These are phyloP conservation scores for Chaenocephalus aceratus DNA, from an alignment of 2,113 vertebrate species.

Conservation along the genomic window DNA sequence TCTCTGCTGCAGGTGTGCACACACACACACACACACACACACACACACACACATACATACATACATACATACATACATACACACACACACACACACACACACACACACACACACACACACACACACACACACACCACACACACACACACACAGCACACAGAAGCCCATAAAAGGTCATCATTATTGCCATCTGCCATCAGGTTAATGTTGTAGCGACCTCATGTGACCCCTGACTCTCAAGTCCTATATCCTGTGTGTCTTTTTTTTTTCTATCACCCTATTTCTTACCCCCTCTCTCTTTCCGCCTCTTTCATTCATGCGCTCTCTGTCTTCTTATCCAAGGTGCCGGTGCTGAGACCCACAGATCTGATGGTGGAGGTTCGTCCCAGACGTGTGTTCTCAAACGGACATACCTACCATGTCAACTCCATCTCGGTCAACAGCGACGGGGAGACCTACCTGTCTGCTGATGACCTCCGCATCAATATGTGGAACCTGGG, in stretches of 20 bases:
- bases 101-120: not conserved
- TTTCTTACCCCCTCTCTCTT: not conserved
- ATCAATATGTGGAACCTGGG: slow-evolving; percentile 97
- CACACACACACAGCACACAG: no score
- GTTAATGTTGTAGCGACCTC: not conserved
- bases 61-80: no score
- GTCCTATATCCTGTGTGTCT: not conserved
- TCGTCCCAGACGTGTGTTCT: slow-evolving; percentile 90
- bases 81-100: no score
- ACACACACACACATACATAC: slow-evolving; percentile 3
- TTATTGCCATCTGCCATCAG: slow-evolving; percentile 26
- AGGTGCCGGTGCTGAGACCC: slow-evolving; percentile 92
- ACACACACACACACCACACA: slow-evolving; percentile 8
- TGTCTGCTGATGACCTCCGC: slow-evolving; percentile 95
- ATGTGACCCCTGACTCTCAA: not conserved
- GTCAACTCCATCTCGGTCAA: slow-evolving; percentile 97
- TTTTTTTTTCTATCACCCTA: not conserved
- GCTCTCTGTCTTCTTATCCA: slow-evolving; percentile 6
- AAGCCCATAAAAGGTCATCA: not conserved
- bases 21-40: not conserved
- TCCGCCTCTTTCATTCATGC: not conserved
- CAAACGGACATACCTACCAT: slow-evolving; percentile 95
- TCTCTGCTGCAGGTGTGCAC: slow-evolving; percentile 90
- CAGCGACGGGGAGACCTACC: slow-evolving; percentile 92
- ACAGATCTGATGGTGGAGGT: slow-evolving; percentile 98